Conservation (phyloP, 2,888 invertebrate genomes). For the Nomada ruficornis region DNA sequence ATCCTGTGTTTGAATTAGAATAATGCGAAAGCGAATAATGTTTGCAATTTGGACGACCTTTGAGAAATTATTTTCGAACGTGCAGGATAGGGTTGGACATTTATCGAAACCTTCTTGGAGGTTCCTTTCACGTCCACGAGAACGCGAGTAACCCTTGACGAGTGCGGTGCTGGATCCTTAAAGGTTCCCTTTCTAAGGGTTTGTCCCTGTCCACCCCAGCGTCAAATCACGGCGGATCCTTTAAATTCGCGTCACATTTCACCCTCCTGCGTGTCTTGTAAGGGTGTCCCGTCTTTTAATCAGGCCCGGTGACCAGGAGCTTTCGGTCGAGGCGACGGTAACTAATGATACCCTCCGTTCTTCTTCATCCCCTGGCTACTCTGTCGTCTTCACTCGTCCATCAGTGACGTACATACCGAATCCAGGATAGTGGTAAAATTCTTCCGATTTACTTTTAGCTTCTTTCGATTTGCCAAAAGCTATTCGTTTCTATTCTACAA, state of each 20-base stretch:
- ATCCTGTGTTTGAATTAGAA: no score
- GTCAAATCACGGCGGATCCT: slow-evolving; percentile 81
- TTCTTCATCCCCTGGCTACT: slow-evolving; percentile 47
- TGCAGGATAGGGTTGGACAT: slow-evolving; percentile 38
- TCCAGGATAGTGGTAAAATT: no score
- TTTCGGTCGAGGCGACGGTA: slow-evolving; percentile 78
- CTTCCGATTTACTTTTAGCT: no score
- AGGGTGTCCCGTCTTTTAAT: slow-evolving; percentile 81
- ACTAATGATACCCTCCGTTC: slow-evolving; percentile 79
- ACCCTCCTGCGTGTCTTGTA: slow-evolving; percentile 75
- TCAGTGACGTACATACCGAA: slow-evolving; percentile 50
- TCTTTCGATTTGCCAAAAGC: no score
- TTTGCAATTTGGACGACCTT: no score
- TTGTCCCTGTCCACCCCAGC: slow-evolving; percentile 76
- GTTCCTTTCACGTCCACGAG: slow-evolving; percentile 59
- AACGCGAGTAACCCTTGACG: slow-evolving; percentile 75
- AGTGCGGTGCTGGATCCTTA: slow-evolving; percentile 70
- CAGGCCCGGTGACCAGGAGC: slow-evolving; percentile 79
- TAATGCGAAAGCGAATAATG: no score
- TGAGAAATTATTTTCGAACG: not conserved
- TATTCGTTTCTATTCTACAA: not conserved
- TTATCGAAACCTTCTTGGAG: slow-evolving; percentile 45
- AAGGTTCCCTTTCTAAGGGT: slow-evolving; percentile 79
- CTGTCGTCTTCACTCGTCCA: slow-evolving; percentile 32
- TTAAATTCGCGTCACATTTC: slow-evolving; percentile 84